Base-by-base conservation (phyloP, 2,888 invertebrate species). In the Lacanobia wlatinum region DNA sequence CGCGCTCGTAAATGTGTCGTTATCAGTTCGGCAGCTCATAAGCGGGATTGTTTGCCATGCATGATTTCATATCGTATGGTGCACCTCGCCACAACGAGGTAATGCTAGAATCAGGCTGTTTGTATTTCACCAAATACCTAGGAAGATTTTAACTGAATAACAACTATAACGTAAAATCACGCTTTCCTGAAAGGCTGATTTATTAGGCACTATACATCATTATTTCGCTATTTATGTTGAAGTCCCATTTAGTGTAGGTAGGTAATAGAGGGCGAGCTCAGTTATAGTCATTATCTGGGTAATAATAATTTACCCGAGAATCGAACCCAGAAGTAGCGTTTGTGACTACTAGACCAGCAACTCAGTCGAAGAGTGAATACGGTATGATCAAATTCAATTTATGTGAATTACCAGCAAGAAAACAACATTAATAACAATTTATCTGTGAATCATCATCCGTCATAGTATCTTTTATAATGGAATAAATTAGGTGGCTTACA, bases 21-120 rank as follows among this genome's bases (percentile, higher is more conserved):
- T 91, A 91, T 91, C 89, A 88, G 87, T 88, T 89, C 87, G 89
- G 90, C 88, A 88, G 88, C 87, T 89, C 87, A 87, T 90, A 86
- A 87, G 84, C 86, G 76, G 78, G 84, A 88, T 87, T 90, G 91
- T 91, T 91, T 90, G 86, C 86, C 73, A 82, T 76, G 73, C 82
- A 80, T 80, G 83, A 86, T 89, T 85, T 85, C 79, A 79, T 84
- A 80, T 74, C 50, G 43, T 74, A 80, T 78, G 73, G 62, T 62
- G 66, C 63, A 65, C 59, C 67, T n/a, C 48, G 14, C 60, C 48
- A 60, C 61, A 80, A 67, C 73, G 75, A 82, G 72, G 82, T 82
- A 81, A 81, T 78, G 72, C 59, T 70, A 76, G 78, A 86, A 76
- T 87, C 72, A 88, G 82, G 84, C 87, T 89, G 86, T 91, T 90